A percentile compares a stretch with the other conserved stretches of the same genome.
Evolutionary conservation across 2,888 invertebrate genomes (phyloP).

Genomic region (Osmoderma eremita): DNA sequence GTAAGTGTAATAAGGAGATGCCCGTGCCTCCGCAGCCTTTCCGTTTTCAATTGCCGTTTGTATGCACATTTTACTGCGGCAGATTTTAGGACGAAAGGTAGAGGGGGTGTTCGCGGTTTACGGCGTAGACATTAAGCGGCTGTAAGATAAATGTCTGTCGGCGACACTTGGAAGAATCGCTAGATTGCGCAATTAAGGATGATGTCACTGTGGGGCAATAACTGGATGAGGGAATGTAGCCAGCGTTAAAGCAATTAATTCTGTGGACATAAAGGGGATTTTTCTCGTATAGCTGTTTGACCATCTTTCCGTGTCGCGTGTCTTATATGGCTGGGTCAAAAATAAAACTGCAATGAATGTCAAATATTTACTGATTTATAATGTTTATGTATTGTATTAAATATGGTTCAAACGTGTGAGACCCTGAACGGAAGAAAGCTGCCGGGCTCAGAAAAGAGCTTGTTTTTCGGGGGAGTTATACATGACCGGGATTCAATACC

Average conservation of each 20-base stretch:
- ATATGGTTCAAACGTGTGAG: too few species aligned
- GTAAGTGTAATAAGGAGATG: slow-evolving; percentile 25
- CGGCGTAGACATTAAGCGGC: slow-evolving; percentile 16
- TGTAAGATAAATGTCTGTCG: slow-evolving; percentile 9
- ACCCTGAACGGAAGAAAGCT: too few species aligned
- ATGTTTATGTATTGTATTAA: too few species aligned
- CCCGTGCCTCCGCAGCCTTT: neutral
- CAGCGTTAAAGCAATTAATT: slow-evolving; percentile 22
- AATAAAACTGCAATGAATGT: too few species aligned
- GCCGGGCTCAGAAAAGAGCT: too few species aligned
- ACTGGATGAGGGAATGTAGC: slow-evolving; percentile 19
- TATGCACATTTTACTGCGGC: slow-evolving; percentile 30
- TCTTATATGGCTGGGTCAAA: too few species aligned
- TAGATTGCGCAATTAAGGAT: slow-evolving; percentile 27
- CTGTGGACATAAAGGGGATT: neutral
- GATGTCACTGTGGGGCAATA: neutral
- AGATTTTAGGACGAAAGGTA: slow-evolving; percentile 17
- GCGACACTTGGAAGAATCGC: slow-evolving; percentile 20
- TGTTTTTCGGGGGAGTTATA: too few species aligned
- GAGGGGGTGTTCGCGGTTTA: slow-evolving; percentile 17
- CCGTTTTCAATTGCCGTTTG: slow-evolving; percentile 33
- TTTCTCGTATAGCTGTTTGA: too few species aligned
- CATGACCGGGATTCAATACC: too few species aligned
- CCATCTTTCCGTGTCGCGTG: too few species aligned
- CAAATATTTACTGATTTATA: too few species aligned